Conservation (phyloP, 1,140 invertebrate species). For the Orius laevigatus region DNA sequence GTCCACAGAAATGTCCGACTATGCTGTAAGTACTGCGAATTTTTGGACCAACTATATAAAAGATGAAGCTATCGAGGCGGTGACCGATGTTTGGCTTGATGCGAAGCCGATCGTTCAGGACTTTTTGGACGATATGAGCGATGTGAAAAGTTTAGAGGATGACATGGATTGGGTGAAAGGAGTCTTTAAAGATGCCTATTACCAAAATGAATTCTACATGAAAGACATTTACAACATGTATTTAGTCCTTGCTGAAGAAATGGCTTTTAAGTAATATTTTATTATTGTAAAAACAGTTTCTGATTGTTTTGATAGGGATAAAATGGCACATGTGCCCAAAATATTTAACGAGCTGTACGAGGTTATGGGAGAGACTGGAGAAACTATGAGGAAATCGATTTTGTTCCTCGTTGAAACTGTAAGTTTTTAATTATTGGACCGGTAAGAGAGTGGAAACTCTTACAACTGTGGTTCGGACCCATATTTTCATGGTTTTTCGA, state of each 20-base stretch:
- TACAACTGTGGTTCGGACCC: too few species aligned
- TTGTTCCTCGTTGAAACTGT: conserved; percentile 53
- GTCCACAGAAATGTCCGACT: conserved; percentile 33
- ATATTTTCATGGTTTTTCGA: too few species aligned
- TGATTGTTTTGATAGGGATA: conserved; percentile 33
- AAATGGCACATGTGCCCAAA: conserved; percentile 56
- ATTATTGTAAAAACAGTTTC: too few species aligned
- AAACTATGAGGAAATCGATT: conserved; percentile 54
- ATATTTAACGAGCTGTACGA: conserved; percentile 67
- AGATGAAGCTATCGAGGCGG: conserved; percentile 40
- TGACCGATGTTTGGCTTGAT: conserved; percentile 54
- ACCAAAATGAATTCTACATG: conserved; percentile 66
- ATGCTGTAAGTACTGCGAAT: conserved; percentile 36
- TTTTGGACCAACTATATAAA: conserved; percentile 48
- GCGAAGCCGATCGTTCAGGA: conserved; percentile 48
- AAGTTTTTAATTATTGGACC: too few species aligned
- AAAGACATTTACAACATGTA: conserved; percentile 53
- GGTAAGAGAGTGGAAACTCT: too few species aligned
- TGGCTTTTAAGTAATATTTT: conserved; percentile 37
- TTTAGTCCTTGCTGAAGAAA: conserved; percentile 51
- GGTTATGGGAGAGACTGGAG: conserved; percentile 63
- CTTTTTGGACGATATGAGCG: conserved; percentile 43
- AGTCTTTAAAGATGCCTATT: conserved; percentile 58
- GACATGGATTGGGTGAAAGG: conserved; percentile 50
- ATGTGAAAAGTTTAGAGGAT: conserved; percentile 48